Percentiles rank a stretch among this genome's conserved stretches.
phyloP scores from a whole-genome alignment of 2,113 vertebrate species.

The Chaenocephalus aceratus region DNA sequence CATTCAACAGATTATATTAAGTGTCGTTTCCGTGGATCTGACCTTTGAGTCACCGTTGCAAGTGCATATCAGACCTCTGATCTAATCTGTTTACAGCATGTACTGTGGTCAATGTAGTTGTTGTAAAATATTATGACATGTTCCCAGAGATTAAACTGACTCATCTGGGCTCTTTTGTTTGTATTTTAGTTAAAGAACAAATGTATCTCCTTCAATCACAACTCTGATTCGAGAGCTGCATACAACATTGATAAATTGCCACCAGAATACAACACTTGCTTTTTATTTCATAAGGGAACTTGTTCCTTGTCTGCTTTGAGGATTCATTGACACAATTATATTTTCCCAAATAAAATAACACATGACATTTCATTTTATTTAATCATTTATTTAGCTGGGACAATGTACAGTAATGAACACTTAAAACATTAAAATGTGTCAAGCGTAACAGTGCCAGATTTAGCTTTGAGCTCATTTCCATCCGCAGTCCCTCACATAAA shows the following conservation, averaged over 20 bases:
- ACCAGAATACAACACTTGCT: background rate
- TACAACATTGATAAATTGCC: background rate
- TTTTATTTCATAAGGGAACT: background rate
- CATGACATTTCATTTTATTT: no score
- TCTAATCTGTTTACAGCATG: background rate
- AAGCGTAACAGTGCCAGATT: no score
- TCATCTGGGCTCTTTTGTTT: background rate
- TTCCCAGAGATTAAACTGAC: background rate
- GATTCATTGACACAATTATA: background rate
- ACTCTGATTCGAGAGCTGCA: background rate
- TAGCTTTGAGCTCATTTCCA: no score
- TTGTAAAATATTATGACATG: background rate
- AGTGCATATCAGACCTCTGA: constrained; percentile 18
- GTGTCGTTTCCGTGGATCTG: background rate
- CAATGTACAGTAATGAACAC: no score
- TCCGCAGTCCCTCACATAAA: no score
- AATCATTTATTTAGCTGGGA: no score
- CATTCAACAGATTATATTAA: background rate
- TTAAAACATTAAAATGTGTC: no score
- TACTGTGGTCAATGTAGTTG: background rate
- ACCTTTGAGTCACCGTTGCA: constrained; percentile 40
- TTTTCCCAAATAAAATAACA: no score
- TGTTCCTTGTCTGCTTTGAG: background rate
- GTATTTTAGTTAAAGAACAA: background rate
- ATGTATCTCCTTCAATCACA: background rate